Base-by-base conservation (phyloP, 2,113 vertebrate species). In the Todiramphus saurophagus region DNA sequence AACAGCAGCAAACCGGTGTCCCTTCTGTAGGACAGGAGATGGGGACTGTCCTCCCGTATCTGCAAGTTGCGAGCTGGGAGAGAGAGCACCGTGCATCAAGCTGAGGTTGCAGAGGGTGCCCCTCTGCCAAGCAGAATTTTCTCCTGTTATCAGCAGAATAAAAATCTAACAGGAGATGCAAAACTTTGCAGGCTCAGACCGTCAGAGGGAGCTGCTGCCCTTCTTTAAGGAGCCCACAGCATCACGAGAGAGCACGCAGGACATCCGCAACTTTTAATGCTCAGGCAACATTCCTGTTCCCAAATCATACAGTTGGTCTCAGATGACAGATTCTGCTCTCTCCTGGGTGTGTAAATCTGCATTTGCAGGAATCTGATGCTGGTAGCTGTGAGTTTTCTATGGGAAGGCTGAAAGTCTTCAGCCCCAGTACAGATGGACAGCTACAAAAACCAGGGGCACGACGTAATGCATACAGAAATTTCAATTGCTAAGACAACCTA, bases 201-300 rank as follows among this genome's bases (percentile, higher is more conserved):
- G 95, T 94, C 83, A 97, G 97, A 97, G 97, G 97, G 97, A 96
- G 97, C 96, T 97, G 93, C 94, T 95, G 93, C 59, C 90, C 82
- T 97, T 97, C 92, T 69, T 76, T 83, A 95, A 23, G 37, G 68
- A 43, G 67, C 63, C 56, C 35, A 73, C 56, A 72, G 79, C 27
- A 60, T 11, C 77, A 53, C 12, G n/a, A 46, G 17, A 63, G 28
- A 75, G 48, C 64, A 70, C 7, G 18, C 25, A 91, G 62, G 87
- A 83, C 77, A n/a, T 2, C 0, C 1, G 35, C 58, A 96, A 97
- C 87, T 97, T 97, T 46, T 39, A 83, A 83, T 2, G 56, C 44
- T 75, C 56, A 16, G 41, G 60, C 48, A 91, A 58, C 27, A 7
- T n/a, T 81, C 48, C 43, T 69, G 39, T 4, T 91, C 16, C 43